Conservation (phyloP, 2,888 invertebrate species). For the Anodontia alba region DNA sequence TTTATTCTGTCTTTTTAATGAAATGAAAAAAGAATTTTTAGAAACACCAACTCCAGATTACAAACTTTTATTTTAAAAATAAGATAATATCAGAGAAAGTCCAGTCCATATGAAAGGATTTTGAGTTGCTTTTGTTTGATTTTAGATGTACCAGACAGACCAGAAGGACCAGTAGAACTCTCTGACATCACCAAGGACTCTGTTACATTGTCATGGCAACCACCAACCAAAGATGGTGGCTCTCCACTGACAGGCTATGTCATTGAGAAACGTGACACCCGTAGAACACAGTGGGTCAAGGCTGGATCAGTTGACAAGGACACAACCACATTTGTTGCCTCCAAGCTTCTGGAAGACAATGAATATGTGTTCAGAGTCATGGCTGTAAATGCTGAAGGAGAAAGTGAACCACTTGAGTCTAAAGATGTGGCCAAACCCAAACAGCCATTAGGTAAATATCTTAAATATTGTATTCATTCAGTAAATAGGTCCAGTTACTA, state of each 20-base stretch:
- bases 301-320: slow-evolving; percentile 68
- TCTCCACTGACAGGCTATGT: slow-evolving; percentile 77
- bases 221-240: slow-evolving; percentile 83
- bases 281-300: slow-evolving; percentile 93
- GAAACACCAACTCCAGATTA: no score
- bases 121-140: no score
- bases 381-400: slow-evolving; percentile 94
- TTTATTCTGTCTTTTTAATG: no score
- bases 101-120: no score
- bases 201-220: slow-evolving; percentile 80
- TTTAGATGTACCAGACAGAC: slow-evolving; percentile 80
- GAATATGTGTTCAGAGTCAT: slow-evolving; percentile 95
- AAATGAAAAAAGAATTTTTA: no score
- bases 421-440: slow-evolving; percentile 69
- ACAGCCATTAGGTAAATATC: slow-evolving; percentile 78
- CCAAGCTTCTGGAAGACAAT: slow-evolving; percentile 90
- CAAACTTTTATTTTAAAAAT: no score
- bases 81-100: no score
- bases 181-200: slow-evolving; percentile 74
- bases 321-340: slow-evolving; percentile 70
- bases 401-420: slow-evolving; percentile 89
- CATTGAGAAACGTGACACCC: slow-evolving; percentile 90
- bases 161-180: slow-evolving; percentile 74
- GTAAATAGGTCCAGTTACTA: no score
- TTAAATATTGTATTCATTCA: no score